Evolutionary conservation across 2,888 invertebrate genomes (phyloP), one percentile per base, ranked within the genome.

Genomic region (Drosophila anomalata): DNA sequence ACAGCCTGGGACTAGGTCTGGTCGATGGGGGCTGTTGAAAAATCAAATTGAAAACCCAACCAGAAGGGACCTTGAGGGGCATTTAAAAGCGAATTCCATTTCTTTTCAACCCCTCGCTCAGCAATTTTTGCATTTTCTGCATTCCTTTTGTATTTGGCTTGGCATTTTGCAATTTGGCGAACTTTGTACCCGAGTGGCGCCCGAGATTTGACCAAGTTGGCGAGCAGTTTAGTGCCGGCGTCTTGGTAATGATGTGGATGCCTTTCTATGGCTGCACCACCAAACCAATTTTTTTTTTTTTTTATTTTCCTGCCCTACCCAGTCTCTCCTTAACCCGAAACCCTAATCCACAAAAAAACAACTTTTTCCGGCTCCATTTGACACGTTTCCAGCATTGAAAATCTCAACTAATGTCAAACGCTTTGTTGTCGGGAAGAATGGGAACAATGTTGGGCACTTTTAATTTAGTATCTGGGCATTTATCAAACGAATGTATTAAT

Each of bases 401-500:
- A 83, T 83, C 86, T 83, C 68, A 66, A 61, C 88, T 86, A 83
- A 83, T 83, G 87, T 76, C 80, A 75, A 79, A 74, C 70, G 72
- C 80, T 82, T 87, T 82, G 86, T 85, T 63, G 83, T 72, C 71
- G 78, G 36, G 17, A 29, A 51, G 20, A 42, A 24, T 29, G 22
- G 22, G 11, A 17, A 7, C 39, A 63, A 55, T 33, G 53, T 24
- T 63, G 26, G 79, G 69, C 83, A 79, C 62, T 67, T 77, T 71
- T 73, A 75, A 87, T 85, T 82, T 79, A 82, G 75, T 79, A 73
- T 68, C 73, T 54, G 78, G 63, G 66, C 77, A 75, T 86, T 79
- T 79, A 67, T 82, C 80, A 79, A 78, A 81, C 36, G 62, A 33
- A 46, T 51, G 33, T 51, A 78, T 68, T 67, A 69, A 65, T 63